Evolutionary conservation across 2,888 invertebrate species (phyloP).

Genomic region (Aproaerema taeniolella): DNA sequence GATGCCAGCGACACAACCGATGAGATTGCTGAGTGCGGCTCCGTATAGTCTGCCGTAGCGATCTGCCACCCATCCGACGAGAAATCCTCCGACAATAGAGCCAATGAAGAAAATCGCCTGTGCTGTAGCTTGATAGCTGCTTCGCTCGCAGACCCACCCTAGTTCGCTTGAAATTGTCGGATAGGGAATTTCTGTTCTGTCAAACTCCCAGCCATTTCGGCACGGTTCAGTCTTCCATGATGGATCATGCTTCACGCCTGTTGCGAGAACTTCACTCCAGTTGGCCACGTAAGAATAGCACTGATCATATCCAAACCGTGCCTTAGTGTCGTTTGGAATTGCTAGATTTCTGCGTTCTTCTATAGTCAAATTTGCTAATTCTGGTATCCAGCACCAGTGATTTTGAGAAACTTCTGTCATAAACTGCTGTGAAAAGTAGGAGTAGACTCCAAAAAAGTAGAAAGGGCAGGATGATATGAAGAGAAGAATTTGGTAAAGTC

Average conservation of each 20-base stretch:
- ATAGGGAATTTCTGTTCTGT: slow-evolving; percentile 52
- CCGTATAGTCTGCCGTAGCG: slow-evolving; percentile 51
- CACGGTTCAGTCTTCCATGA: slow-evolving; percentile 38
- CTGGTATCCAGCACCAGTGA: slow-evolving; percentile 56
- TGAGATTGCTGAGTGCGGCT: slow-evolving; percentile 38
- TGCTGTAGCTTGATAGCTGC: slow-evolving; percentile 51
- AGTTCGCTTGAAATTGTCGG: slow-evolving; percentile 50
- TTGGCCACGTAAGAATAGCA: slow-evolving; percentile 45
- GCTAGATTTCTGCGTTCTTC: slow-evolving; percentile 40
- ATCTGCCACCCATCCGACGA: slow-evolving; percentile 51
- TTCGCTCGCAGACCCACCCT: slow-evolving; percentile 53
- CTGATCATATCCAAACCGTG: slow-evolving; percentile 45
- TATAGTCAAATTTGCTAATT: slow-evolving; percentile 41
- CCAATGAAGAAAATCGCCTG: slow-evolving; percentile 53
- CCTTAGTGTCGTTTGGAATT: slow-evolving; percentile 35
- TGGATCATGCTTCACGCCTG: slow-evolving; percentile 28
- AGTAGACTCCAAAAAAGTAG: slow-evolving; percentile 43
- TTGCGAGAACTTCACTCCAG: slow-evolving; percentile 41
- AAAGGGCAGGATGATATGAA: slow-evolving; percentile 45
- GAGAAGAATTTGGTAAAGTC: slow-evolving; percentile 42
- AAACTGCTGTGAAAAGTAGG: slow-evolving; percentile 49
- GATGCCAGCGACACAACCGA: slow-evolving; percentile 45
- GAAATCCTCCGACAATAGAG: slow-evolving; percentile 48
- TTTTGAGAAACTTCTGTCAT: slow-evolving; percentile 48
- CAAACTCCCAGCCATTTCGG: slow-evolving; percentile 54